Conservation (phyloP, 2,888 invertebrate genomes). For the Abrostola triplasia region DNA sequence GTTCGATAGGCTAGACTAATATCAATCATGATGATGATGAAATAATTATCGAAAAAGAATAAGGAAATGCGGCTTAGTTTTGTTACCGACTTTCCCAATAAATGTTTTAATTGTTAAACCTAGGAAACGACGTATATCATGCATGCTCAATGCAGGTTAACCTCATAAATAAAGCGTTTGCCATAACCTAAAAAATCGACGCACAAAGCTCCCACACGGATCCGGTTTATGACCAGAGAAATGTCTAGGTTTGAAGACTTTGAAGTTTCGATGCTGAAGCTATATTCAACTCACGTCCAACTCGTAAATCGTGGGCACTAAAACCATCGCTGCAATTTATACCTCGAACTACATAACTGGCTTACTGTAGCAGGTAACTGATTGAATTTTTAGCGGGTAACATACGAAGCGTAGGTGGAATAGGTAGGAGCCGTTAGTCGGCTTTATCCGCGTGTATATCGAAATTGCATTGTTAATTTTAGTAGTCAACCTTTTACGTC, state of each 20-base stretch:
- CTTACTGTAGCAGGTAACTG: background rate
- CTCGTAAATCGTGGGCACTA: conserved; percentile 3
- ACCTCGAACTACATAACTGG: background rate
- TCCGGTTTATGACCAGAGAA: background rate
- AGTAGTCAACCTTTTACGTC: background rate
- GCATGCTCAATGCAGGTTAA: background rate
- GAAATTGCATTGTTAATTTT: background rate
- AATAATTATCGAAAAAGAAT: too few species aligned
- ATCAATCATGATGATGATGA: too few species aligned
- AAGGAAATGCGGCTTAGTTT: too few species aligned
- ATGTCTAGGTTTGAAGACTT: background rate
- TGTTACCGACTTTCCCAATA: too few species aligned
- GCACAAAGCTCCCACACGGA: background rate
- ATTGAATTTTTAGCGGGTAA: conserved; percentile 5
- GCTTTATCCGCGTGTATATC: background rate
- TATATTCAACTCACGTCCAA: conserved; percentile 1
- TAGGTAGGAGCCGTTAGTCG: background rate
- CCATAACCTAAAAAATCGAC: background rate
- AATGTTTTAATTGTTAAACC: too few species aligned
- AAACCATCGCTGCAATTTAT: conserved; percentile 2
- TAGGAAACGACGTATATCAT: too few species aligned
- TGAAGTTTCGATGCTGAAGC: background rate
- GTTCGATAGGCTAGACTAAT: too few species aligned
- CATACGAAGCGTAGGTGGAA: background rate
- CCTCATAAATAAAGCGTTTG: background rate